phyloP scores from a whole-genome alignment of 1,140 invertebrate species.

The Carcinoscorpius rotundicauda region DNA sequence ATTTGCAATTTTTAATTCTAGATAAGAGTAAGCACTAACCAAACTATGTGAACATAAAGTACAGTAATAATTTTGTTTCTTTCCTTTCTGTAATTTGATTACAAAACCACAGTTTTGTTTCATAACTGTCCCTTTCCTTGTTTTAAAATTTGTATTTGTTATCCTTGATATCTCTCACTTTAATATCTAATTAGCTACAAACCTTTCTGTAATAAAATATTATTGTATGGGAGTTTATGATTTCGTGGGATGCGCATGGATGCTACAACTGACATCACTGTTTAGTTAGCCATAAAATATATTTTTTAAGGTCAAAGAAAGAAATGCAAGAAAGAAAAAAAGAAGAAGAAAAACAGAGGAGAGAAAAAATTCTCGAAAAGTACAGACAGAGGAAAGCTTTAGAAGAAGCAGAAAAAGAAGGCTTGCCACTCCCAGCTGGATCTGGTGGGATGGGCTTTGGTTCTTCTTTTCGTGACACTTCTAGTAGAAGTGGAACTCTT shows the following conservation, averaged over 20 bases:
- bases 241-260: not conserved
- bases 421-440: not conserved
- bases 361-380: constrained; percentile 80
- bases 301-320: constrained; percentile 51
- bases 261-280: not conserved
- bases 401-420: constrained; percentile 52
- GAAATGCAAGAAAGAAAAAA: constrained; percentile 76
- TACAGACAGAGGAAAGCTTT: constrained; percentile 90
- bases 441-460: not conserved
- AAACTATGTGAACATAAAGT: too few species aligned
- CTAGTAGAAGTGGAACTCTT: constrained; percentile 10
- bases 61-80: too few species aligned
- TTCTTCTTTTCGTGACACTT: constrained; percentile 3
- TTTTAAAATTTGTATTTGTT: too few species aligned
- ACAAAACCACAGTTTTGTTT: too few species aligned
- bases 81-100: too few species aligned
- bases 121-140: too few species aligned
- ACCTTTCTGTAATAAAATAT: not conserved
- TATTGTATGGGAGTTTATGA: not conserved
- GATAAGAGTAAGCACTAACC: too few species aligned
- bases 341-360: constrained; percentile 72
- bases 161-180: too few species aligned
- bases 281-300: not conserved
- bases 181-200: too few species aligned
- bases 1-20: too few species aligned